phyloP scores from a whole-genome alignment of 2,888 invertebrate genomes.

The Hipparchia sbordonii region DNA sequence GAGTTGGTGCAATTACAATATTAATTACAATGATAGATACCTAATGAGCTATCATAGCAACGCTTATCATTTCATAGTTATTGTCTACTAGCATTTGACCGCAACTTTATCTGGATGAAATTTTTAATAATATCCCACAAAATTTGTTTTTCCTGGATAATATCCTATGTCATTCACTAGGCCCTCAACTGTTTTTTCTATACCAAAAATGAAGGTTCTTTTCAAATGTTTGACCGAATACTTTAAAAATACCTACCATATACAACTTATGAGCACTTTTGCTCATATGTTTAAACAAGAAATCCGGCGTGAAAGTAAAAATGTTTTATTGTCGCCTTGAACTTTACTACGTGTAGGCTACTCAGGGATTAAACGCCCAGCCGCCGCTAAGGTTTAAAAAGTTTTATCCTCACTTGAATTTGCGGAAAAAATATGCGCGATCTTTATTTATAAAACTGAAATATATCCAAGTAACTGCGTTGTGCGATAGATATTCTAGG shows the following conservation, averaged over 20 bases:
- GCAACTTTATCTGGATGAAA: conserved; percentile 19
- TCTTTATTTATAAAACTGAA: too few relatives aligned
- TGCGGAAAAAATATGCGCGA: not conserved
- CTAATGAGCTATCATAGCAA: too few relatives aligned
- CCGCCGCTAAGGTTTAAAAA: not conserved
- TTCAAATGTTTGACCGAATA: not conserved
- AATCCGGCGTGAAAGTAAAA: conserved; percentile 28
- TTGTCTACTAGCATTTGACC: too few relatives aligned
- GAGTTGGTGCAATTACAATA: too few relatives aligned
- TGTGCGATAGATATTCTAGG: too few relatives aligned
- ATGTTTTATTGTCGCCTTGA: conserved; percentile 27
- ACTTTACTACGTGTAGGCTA: conserved; percentile 12
- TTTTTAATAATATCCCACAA: not conserved
- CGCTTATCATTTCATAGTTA: too few relatives aligned
- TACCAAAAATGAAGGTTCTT: not conserved
- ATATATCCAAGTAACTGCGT: not conserved
- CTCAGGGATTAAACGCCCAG: conserved; percentile 3
- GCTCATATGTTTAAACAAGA: not conserved
- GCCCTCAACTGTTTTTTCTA: not conserved
- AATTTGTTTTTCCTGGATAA: too few relatives aligned
- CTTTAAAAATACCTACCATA: not conserved
- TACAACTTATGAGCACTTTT: too few relatives aligned
- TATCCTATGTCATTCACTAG: too few relatives aligned
- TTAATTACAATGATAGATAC: too few relatives aligned
- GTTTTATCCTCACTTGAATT: conserved; percentile 6